A percentile compares a stretch with the other conserved stretches of the same genome.
Evolutionary conservation across 2,888 invertebrate species (phyloP).

Genomic region (Thyatira batis): DNA sequence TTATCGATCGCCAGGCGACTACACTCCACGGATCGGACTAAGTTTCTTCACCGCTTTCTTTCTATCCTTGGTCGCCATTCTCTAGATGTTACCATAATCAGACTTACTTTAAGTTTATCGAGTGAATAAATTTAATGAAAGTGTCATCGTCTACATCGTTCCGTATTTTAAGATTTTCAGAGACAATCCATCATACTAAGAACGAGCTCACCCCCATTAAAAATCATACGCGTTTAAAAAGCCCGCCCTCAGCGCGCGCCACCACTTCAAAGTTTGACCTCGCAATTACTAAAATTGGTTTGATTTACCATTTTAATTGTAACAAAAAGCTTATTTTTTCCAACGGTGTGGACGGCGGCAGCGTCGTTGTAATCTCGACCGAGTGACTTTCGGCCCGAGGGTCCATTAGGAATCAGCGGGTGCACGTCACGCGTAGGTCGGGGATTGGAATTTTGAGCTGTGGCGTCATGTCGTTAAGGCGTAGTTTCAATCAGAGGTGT

Average conservation of each 20-base stretch:
- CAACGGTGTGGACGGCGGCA: constrained; percentile 58
- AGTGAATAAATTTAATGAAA: constrained; percentile 31
- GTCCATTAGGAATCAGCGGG: constrained; percentile 73
- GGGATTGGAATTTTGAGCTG: constrained; percentile 73
- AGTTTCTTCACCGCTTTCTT: no score
- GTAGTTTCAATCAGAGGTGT: constrained; percentile 78
- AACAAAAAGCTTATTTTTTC: constrained; percentile 82
- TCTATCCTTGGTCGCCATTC: not conserved
- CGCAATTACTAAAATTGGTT: constrained; percentile 82
- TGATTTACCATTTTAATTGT: constrained; percentile 83
- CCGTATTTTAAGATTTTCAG: constrained; percentile 10
- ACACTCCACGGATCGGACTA: no score
- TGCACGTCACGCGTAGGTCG: constrained; percentile 46
- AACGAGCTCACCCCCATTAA: constrained; percentile 50
- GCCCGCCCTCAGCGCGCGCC: constrained; percentile 56
- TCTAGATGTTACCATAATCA: not conserved
- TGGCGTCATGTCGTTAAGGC: constrained; percentile 75
- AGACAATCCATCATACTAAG: constrained; percentile 31
- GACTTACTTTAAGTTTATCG: not conserved
- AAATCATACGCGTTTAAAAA: constrained; percentile 68
- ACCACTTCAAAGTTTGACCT: constrained; percentile 77
- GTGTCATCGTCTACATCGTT: constrained; percentile 18
- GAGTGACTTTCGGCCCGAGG: constrained; percentile 77
- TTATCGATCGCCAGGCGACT: no score
- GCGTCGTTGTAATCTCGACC: constrained; percentile 77